Evolutionary conservation across 2,888 invertebrate species (phyloP), one percentile per base, ranked within the genome.

Genomic region (Ditula angustiorana): DNA sequence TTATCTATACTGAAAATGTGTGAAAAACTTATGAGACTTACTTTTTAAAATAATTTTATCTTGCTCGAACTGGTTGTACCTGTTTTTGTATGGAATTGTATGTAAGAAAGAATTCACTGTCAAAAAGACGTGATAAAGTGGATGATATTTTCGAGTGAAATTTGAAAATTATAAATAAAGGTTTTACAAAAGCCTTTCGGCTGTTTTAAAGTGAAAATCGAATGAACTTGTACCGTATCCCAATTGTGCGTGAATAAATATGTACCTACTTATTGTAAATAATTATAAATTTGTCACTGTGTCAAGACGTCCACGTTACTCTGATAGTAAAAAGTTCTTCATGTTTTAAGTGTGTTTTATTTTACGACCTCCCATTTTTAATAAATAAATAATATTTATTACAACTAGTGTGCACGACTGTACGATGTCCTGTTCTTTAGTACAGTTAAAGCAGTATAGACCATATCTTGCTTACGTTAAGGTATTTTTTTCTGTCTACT

Each of bases 291-390:
- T 86, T 85, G 80, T 90, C 87, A 87, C 88, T 88, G 83, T 86
- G 83, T 89, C 87, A 78, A 90, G 75, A 91, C 91, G 92, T 92
- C 91, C 92, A 90, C 82, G 86, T 90, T 89, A 85, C 77, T 85
- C 87, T 83, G 82, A 90, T 88, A 90, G 85, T 89, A 90, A 87
- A 88, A 80, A 82, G 81, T 89, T 91, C 91, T 91, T 90, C 89
- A 88, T 91, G 90, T 91, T 91, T 63, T 55, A 33, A 55, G 24
- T 66, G 71, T 69, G 82, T 89, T 88, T 89, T 78, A 83, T 81
- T 87, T 76, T 0, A 19, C 23, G 26, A 49, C 3, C 5, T n/a
- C n/a, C n/a, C n/a, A n/a, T n/a, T n/a, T n/a, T n/a, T n/a, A n/a
- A n/a, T n/a, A n/a, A n/a, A n/a, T n/a, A n/a, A n/a, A n/a, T n/a